Base-by-base conservation (phyloP, 2,797 vertebrate species). In the Rousettus madagascariensis region DNA sequence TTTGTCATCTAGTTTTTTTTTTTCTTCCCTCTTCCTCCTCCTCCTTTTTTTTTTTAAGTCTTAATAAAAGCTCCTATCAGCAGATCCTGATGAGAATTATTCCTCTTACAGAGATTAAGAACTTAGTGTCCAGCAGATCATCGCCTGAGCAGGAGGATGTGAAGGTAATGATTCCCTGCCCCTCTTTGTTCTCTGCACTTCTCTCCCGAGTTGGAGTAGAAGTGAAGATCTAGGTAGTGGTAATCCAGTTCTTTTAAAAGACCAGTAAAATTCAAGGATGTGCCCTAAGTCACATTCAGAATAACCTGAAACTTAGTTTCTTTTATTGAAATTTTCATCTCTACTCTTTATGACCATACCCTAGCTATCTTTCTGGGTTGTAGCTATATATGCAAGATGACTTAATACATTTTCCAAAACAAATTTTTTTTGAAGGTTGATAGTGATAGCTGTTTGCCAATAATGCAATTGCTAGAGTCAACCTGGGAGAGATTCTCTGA, bases 81-180 rank as follows among this genome's bases (percentile, higher is more conserved):
- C 95, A 75, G 89, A 92, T 71, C 36, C 49, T 97, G 59, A 98
- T 96, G 82, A 96, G 78, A 87, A 92, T 55, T 93, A 20, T 97
- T 95, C 36, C 77, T 97, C 90, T 97, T 97, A 77, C 97, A 98
- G 97, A 90, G 95, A 63, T 91, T 89, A 69, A 75, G 96, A 93
- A 94, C 55, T 82, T 77, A 51, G 78, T 59, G 55, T 93, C 92
- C 85, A 90, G 80, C 0, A 33, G 93, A 41, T 88, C 96, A 41
- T 82, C 55, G 2, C 79, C 59, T 6, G 55, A 89, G 75, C 86
- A 96, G 71, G 97, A 98, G 46, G 33, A 97, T 86, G 53, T 0
- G 0, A 98, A 98, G 98, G 98, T 98, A 98, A 89, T 13, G 13
- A 30, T 28, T n/a, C 38, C 36, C 36, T 33, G 4, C 2, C 19